Evolutionary conservation across 2,797 vertebrate species (phyloP).

Genomic region (Gymnopithys bicolor): DNA sequence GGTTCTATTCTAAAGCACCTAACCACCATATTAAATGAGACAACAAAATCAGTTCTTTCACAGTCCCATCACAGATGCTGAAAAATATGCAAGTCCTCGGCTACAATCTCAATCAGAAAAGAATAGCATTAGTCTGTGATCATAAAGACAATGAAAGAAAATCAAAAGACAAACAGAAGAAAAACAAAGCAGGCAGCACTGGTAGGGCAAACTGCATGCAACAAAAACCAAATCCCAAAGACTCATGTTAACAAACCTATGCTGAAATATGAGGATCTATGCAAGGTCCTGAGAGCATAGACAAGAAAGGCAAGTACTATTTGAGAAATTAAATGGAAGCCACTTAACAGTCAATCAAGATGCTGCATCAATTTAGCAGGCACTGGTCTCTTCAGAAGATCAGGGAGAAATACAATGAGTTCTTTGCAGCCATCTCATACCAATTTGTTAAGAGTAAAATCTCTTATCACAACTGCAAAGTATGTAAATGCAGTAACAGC

Average conservation of each 20-base stretch:
- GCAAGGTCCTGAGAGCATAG: background rate
- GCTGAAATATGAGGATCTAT: background rate
- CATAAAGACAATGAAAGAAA: background rate
- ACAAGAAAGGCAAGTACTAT: background rate
- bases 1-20: background rate
- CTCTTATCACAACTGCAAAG: background rate
- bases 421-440: background rate
- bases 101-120: background rate
- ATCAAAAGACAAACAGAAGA: background rate
- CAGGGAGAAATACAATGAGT: background rate
- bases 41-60: background rate
- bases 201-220: background rate
- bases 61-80: background rate
- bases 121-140: background rate
- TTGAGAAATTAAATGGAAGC: background rate
- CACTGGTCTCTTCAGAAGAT: background rate
- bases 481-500: background rate
- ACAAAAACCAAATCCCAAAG: background rate
- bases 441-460: background rate
- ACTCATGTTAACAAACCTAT: background rate
- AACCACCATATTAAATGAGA: background rate
- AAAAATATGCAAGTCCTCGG: background rate
- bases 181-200: background rate
- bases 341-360: background rate
- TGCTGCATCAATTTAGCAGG: background rate